phyloP scores from a whole-genome alignment of 2,888 invertebrate species.

The Athetis lepigone region DNA sequence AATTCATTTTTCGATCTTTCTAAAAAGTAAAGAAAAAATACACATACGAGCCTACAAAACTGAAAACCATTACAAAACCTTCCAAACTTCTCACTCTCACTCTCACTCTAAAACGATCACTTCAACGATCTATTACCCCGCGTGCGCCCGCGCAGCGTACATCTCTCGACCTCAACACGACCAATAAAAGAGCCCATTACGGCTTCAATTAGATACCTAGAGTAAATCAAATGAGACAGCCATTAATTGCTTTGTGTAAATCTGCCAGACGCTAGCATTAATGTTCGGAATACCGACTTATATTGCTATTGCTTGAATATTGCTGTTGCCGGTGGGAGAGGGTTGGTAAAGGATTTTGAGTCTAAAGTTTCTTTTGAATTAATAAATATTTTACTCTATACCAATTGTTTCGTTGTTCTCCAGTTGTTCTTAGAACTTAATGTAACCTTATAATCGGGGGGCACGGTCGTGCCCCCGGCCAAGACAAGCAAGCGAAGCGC shows the following conservation, averaged over 20 bases:
- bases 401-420: no score
- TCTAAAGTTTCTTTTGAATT: no score
- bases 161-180: constrained; percentile 29
- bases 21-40: background rate
- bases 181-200: constrained; percentile 56
- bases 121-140: constrained; percentile 27
- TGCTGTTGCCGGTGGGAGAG: background rate
- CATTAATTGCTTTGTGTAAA: constrained; percentile 57
- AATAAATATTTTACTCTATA: no score
- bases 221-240: constrained; percentile 51
- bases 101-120: constrained; percentile 17
- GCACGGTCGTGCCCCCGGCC: no score
- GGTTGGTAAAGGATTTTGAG: no score
- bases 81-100: background rate
- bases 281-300: constrained; percentile 29
- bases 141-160: constrained; percentile 12
- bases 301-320: background rate
- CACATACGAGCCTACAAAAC: background rate
- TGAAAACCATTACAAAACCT: background rate
- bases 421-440: no score
- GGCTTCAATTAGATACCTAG: constrained; percentile 53
- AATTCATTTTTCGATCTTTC: no score
- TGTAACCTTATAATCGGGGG: no score
- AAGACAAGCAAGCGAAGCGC: no score
- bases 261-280: constrained; percentile 46